These are phyloP conservation scores for Bursaphelenchus okinawaensis DNA, from an alignment of 2,888 invertebrate genomes.

Conservation along the genomic window DNA sequence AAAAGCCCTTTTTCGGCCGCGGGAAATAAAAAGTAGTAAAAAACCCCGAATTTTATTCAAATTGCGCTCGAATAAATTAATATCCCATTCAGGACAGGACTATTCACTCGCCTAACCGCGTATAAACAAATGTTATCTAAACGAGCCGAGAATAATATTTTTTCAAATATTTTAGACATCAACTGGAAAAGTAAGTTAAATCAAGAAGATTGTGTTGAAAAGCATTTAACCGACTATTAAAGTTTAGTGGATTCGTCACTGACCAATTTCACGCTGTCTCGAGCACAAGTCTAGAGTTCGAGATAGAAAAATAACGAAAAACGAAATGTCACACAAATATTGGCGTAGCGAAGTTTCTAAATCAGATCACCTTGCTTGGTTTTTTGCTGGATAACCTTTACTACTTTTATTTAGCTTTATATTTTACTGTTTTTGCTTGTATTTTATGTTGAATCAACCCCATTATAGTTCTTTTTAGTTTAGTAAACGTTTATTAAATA, in stretches of 20 bases:
- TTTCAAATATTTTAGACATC: too few relatives aligned
- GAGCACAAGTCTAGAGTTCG: background rate
- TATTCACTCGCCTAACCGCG: background rate
- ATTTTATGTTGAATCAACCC: too few relatives aligned
- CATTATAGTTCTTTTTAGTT: too few relatives aligned
- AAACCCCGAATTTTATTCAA: background rate
- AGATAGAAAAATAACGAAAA: background rate
- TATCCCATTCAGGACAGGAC: background rate
- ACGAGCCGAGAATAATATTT: too few relatives aligned
- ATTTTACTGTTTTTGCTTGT: too few relatives aligned
- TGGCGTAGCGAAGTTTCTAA: background rate
- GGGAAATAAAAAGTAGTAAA: background rate
- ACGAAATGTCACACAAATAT: background rate
- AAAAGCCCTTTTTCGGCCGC: background rate
- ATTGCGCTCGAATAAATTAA: background rate
- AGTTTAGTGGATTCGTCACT: background rate
- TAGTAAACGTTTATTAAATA: too few relatives aligned
- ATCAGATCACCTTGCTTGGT: too few relatives aligned
- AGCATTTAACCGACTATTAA: too few relatives aligned
- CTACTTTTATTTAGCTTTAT: too few relatives aligned
- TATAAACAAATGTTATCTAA: background rate
- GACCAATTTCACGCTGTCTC: background rate
- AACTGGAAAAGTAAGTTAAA: too few relatives aligned
- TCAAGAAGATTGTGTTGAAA: too few relatives aligned
- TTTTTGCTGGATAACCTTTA: too few relatives aligned